These are phyloP conservation scores for Hestina assimilis DNA, from an alignment of 1,140 invertebrate species.

Conservation along the genomic window DNA sequence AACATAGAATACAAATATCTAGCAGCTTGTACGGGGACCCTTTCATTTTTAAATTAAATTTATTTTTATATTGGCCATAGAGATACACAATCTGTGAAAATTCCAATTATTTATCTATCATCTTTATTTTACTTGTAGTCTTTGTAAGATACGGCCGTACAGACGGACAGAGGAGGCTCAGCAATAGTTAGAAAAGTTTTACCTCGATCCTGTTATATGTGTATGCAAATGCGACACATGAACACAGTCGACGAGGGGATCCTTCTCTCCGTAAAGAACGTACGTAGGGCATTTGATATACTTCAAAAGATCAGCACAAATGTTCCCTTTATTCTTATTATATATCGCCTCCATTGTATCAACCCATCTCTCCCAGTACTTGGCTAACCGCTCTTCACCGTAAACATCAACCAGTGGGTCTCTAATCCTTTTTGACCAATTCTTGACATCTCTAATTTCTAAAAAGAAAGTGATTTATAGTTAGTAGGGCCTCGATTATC, in stretches of 20 bases:
- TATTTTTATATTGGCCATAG: too few relatives aligned
- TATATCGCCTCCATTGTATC: constrained; percentile 82
- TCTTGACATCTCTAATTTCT: constrained; percentile 83
- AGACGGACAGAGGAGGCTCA: too few relatives aligned
- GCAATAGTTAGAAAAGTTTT: constrained; percentile 15
- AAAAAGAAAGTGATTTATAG: background rate
- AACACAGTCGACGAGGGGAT: constrained; percentile 85
- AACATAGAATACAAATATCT: too few relatives aligned
- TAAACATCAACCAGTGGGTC: constrained; percentile 86
- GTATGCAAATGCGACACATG: constrained; percentile 86
- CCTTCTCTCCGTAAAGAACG: constrained; percentile 90
- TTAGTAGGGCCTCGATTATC: too few relatives aligned
- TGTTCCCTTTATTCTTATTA: constrained; percentile 82
- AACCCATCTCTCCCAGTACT: constrained; percentile 86
- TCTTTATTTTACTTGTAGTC: too few relatives aligned
- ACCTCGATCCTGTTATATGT: constrained; percentile 83
- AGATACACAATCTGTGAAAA: too few relatives aligned
- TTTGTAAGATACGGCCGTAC: too few relatives aligned
- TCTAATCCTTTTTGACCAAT: constrained; percentile 90
- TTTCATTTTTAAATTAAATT: too few relatives aligned
- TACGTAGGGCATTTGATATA: constrained; percentile 86
- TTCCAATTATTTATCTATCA: too few relatives aligned
- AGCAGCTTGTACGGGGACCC: too few relatives aligned
- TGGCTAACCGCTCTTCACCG: constrained; percentile 84
- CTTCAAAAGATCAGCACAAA: constrained; percentile 83